These are phyloP conservation scores for Desmophyllum pertusum DNA, from an alignment of 92 coral and sea anemone genomes.

Conservation along the genomic window DNA sequence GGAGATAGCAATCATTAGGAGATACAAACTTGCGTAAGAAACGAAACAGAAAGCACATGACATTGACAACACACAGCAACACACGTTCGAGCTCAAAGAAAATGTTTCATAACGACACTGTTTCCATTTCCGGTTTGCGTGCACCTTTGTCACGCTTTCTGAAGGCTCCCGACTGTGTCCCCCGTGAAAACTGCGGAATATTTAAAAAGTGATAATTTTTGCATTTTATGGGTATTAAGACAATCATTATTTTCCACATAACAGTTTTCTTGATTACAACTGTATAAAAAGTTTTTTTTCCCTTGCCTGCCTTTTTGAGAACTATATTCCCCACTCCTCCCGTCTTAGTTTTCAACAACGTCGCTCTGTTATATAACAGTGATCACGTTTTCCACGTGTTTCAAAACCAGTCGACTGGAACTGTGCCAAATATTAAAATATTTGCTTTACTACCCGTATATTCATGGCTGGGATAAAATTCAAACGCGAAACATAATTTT, in stretches of 20 bases:
- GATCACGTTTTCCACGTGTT: background rate
- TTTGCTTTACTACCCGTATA: too few relatives aligned
- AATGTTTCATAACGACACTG: background rate
- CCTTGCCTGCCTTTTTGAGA: background rate
- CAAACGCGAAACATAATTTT: background rate
- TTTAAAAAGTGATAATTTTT: background rate
- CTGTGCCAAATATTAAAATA: background rate
- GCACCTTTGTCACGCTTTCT: background rate
- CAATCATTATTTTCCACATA: background rate
- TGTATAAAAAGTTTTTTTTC: background rate
- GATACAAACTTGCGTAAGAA: background rate
- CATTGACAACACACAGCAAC: background rate
- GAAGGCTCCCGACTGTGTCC: background rate
- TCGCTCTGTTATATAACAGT: background rate
- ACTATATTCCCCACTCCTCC: background rate
- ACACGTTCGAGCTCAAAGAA: background rate
- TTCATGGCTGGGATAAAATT: background rate
- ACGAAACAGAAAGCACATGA: background rate
- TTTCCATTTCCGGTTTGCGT: slow-evolving; percentile 1
- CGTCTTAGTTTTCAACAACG: background rate
- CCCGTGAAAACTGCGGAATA: background rate
- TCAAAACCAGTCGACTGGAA: background rate
- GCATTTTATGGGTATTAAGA: background rate
- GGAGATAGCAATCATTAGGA: background rate
- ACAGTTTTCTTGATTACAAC: background rate